Evolutionary conservation across 2,113 vertebrate species (phyloP), one percentile per base, ranked within the genome.

Genomic region (Hippotragus niger): DNA sequence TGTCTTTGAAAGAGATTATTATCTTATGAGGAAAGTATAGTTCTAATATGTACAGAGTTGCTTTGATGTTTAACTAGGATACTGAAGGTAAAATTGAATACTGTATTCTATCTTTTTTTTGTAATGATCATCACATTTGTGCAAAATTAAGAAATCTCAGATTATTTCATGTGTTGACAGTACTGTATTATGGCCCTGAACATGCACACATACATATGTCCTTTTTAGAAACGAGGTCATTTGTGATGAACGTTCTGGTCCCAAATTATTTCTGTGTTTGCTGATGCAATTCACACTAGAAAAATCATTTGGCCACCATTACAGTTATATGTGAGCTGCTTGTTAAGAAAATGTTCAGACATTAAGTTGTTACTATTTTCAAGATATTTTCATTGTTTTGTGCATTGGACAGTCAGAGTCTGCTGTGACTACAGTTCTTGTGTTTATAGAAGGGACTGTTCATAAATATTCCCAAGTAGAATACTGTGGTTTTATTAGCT

Each of bases 81-180:
- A 71, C 14, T 47, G 74, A 53, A 52, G 23, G 11, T 62, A n/a
- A 81, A 94, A 64, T 16, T 62, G 57, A 90, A 43, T 14, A 74
- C 21, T 40, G 0, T 58, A 29, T 53, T 89, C 40, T 81, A 67
- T 91, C 21, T 55, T 90, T 93, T 90, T 58, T 87, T 53, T 23
- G 5, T 60, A 82, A 78, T 33, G 17, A 36, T 78, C 67, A 94
- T 81, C 64, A 93, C 13, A 55, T 47, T 93, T 91, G 94, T 89
- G 67, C n/a, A 92, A 94, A 94, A 94, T 84, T 88, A 94, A 91
- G 91, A 95, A 90, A 82, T 43, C 50, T 93, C 45, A 93, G 36
- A 71, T 7, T 81, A 1, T 90, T 33, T 96, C 27, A 80, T 60
- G 40, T 94, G 52, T 31, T 90, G 15, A 29, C 5, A n/a, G 14